These are phyloP conservation scores for Acanthosepion esculentum DNA, from an alignment of 2,888 invertebrate genomes.

Conservation along the genomic window DNA sequence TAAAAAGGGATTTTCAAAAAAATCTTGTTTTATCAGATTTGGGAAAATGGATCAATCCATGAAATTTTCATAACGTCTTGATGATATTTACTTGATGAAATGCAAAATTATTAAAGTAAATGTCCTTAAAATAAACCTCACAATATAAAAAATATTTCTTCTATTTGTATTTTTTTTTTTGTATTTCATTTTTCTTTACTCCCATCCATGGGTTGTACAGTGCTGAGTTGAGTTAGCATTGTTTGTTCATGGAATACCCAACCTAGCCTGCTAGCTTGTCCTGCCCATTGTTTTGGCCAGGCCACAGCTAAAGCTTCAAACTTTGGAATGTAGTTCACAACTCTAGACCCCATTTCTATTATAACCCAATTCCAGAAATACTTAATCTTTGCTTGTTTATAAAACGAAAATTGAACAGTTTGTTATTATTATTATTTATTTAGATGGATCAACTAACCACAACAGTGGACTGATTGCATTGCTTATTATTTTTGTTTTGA, in stretches of 20 bases:
- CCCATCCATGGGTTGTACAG: too few relatives aligned
- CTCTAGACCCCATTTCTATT: background rate
- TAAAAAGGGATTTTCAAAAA: too few relatives aligned
- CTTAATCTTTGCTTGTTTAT: background rate
- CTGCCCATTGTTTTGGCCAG: background rate
- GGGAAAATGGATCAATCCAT: too few relatives aligned
- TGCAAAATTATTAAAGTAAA: too few relatives aligned
- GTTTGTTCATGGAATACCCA: background rate
- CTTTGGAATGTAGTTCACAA: background rate
- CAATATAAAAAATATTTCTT: too few relatives aligned
- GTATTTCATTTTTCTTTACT: too few relatives aligned
- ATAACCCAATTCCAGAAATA: background rate
- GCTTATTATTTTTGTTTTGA: background rate
- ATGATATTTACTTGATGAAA: too few relatives aligned
- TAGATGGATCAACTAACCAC: background rate
- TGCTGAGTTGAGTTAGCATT: background rate
- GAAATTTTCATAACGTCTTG: too few relatives aligned
- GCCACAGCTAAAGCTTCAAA: background rate
- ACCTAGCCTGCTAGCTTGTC: background rate
- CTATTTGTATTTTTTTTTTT: too few relatives aligned
- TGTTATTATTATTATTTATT: background rate
- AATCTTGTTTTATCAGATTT: too few relatives aligned
- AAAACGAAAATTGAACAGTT: background rate
- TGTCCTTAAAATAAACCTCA: too few relatives aligned
- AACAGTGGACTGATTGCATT: background rate